Conservation (phyloP, 2,797 vertebrate genomes). For the Prionace glauca region DNA sequence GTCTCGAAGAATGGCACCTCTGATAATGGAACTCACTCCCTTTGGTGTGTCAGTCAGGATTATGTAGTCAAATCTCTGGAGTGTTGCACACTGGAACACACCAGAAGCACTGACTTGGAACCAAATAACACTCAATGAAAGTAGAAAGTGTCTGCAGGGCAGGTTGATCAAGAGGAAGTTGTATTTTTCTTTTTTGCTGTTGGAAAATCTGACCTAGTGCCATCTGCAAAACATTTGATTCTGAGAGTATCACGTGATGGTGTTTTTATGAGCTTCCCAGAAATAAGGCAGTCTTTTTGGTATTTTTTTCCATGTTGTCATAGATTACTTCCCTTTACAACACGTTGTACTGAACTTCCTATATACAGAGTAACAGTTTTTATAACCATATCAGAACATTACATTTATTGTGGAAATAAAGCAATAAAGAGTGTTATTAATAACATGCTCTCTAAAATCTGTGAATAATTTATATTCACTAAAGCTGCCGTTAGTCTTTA, state of each 20-base stretch:
- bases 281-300: conserved; percentile 5
- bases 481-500: not conserved
- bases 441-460: not conserved
- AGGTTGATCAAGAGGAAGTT: not conserved
- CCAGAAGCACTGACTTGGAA: not conserved
- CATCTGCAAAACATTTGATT: conserved; percentile 4
- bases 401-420: not conserved
- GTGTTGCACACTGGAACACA: not conserved
- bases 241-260: not conserved
- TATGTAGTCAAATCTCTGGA: not conserved
- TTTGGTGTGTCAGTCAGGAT: not conserved
- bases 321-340: conserved; percentile 12
- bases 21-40: not conserved
- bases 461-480: not conserved
- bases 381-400: not conserved
- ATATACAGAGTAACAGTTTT: not conserved
- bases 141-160: not conserved
- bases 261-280: conserved; percentile 3
- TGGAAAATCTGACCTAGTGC: conserved; percentile 14
- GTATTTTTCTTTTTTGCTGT: not conserved
- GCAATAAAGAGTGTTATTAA: conserved; percentile 2
- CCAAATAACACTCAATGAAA: not conserved
- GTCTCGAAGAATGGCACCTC: not conserved
- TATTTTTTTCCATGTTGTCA: conserved; percentile 11
- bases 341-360: not conserved